Evolutionary conservation across 2,797 vertebrate species (phyloP).

Genomic region (Pangasius djambal): DNA sequence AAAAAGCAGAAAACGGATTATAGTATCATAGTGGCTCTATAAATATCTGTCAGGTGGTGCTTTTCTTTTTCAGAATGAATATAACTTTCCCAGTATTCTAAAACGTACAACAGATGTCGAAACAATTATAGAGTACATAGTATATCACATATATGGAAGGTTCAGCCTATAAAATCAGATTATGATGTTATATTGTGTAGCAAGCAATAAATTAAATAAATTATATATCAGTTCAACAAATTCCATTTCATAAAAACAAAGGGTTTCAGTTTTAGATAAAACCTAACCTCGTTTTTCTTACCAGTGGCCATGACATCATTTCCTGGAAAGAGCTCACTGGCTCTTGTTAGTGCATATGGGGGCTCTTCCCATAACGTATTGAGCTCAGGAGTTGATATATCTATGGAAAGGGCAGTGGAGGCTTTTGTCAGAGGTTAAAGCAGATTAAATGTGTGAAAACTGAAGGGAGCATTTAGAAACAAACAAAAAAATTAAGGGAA

Average conservation of each 20-base stretch:
- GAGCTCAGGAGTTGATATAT: constrained; percentile 79
- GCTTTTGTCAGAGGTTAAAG: constrained; percentile 39
- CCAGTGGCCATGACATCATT: constrained; percentile 80
- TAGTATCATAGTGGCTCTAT: neutral
- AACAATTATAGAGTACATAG: constrained; percentile 4
- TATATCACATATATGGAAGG: neutral
- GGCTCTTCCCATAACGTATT: constrained; percentile 80
- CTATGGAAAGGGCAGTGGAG: constrained; percentile 63
- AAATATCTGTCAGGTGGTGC: neutral
- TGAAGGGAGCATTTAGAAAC: neutral
- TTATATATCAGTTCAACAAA: neutral
- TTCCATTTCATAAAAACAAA: constrained; percentile 19
- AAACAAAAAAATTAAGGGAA: neutral
- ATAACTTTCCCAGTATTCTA: neutral
- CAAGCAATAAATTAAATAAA: constrained; percentile 22
- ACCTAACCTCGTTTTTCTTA: constrained; percentile 54
- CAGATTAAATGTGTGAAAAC: constrained; percentile 34
- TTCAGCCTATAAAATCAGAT: neutral
- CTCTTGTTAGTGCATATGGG: constrained; percentile 71
- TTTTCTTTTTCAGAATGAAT: neutral
- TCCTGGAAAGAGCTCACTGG: constrained; percentile 74
- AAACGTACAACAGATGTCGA: neutral
- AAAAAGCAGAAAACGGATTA: neutral
- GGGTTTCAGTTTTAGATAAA: neutral
- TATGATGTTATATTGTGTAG: constrained; percentile 29